Evolutionary conservation across 2,888 invertebrate species (phyloP).

Genomic region (Melinopterus prodromus): DNA sequence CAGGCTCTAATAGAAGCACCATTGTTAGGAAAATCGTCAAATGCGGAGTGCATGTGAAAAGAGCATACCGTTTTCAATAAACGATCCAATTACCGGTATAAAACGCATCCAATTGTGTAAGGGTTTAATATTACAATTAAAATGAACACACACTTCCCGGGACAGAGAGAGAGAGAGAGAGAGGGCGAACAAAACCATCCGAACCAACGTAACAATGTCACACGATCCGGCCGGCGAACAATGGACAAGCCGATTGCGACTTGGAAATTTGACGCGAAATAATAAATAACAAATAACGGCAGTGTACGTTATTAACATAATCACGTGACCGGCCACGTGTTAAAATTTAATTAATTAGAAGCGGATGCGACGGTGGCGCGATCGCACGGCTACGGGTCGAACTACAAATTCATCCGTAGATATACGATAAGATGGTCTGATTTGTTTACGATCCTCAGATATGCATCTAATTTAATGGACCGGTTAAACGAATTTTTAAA

Average conservation of each 20-base stretch:
- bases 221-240: conserved; percentile 13
- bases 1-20: not conserved
- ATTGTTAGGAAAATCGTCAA: not conserved
- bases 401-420: not conserved
- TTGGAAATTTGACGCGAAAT: conserved; percentile 15
- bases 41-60: not conserved
- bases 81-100: conserved; percentile 23
- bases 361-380: not conserved
- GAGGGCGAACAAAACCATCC: conserved; percentile 1
- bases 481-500: conserved; percentile 16
- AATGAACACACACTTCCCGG: conserved; percentile 14
- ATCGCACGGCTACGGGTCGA: not conserved
- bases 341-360: conserved; percentile 31
- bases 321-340: conserved; percentile 31
- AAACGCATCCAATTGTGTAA: conserved; percentile 24
- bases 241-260: not conserved
- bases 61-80: conserved; percentile 24
- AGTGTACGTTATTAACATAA: conserved; percentile 24
- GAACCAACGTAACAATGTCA: conserved; percentile 16
- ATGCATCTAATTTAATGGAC: conserved; percentile 11
- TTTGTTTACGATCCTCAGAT: not conserved
- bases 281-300: conserved; percentile 24
- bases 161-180: not conserved
- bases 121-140: conserved; percentile 26
- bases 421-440: conserved; percentile 11